phyloP scores from a whole-genome alignment of 2,888 invertebrate species.

The Lasioglossum calceatum region DNA sequence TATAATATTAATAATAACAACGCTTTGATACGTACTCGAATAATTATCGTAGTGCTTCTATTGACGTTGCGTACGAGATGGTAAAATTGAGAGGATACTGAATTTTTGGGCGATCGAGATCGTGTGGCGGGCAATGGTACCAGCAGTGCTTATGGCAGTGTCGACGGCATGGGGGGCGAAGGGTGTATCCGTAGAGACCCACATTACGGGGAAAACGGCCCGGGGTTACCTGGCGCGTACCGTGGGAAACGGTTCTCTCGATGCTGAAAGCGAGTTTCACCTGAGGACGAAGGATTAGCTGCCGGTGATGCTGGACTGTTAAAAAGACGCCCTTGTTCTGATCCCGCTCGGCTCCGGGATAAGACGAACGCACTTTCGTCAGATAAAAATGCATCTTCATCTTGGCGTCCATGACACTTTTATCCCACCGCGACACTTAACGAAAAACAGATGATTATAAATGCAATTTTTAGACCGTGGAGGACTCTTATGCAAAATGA shows the following conservation, averaged over 20 bases:
- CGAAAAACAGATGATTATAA: background rate
- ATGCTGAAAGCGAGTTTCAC: slow-evolving; percentile 76
- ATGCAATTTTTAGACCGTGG: background rate
- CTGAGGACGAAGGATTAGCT: slow-evolving; percentile 70
- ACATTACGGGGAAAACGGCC: slow-evolving; percentile 67
- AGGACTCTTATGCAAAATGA: background rate
- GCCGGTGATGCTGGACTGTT: slow-evolving; percentile 57
- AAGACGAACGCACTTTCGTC: slow-evolving; percentile 39
- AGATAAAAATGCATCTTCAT: slow-evolving; percentile 35
- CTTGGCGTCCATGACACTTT: background rate
- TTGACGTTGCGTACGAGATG: background rate
- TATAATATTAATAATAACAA: background rate
- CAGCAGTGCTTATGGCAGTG: background rate
- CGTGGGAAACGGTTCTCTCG: slow-evolving; percentile 79
- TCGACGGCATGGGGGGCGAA: slow-evolving; percentile 4
- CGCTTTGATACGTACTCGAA: too few relatives aligned
- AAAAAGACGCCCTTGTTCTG: slow-evolving; percentile 74
- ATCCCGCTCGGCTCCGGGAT: slow-evolving; percentile 36
- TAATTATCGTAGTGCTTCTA: background rate
- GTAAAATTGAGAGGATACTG: background rate
- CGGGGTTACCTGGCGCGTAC: slow-evolving; percentile 75
- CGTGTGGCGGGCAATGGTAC: background rate
- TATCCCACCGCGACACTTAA: background rate
- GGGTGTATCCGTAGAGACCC: slow-evolving; percentile 46
- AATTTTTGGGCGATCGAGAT: background rate